Base-by-base conservation (phyloP, 2,113 vertebrate species). In the Oplegnathus fasciatus region DNA sequence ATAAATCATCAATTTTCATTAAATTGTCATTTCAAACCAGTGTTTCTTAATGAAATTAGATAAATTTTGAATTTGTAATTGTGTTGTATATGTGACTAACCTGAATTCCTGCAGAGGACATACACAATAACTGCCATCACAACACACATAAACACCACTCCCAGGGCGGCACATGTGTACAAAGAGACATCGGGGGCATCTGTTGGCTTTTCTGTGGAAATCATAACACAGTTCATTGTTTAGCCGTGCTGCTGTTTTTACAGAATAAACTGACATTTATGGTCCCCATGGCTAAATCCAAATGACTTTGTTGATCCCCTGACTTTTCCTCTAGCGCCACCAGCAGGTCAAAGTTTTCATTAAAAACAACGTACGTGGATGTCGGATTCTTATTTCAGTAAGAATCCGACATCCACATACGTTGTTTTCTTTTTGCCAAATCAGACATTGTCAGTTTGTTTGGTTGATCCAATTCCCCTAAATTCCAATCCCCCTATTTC, bases 71-170 rank as follows among this genome's bases (percentile, higher is more conserved):
- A 68, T 13, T 14, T 46, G 7, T 58, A 55, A 30, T 14, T 8
- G 24, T 10, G 9, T 6, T 40, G 3, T 26, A 14, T 26, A 26
- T 46, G 30, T 3, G 48, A 91, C 91, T 46, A 6, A 94, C 93
- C 86, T 85, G 5, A 40, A 13, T 55, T 89, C 48, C 70, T 80
- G 82, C 75, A 86, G 67, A 64, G 2, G 37, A 17, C 5, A 46
- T 1, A 91, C 8, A 48, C 0, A 18, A 26, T 3, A 7, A 3
- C 22, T 0, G 66, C 50, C 22, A 78, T 15, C 42, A 80, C n/a
- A 0, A 37, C 22, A 48, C 81, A 85, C 15, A 78, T 20, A 0
- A 5, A 11, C 44, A 54, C 44, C 24, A 72, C 34, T 48, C 78
- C 86, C 32, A 86, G 1, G 28, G 4, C 3, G 8, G 55, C 5